Evolutionary conservation across 2,113 vertebrate species (phyloP).

Genomic region (Fulica atra): DNA sequence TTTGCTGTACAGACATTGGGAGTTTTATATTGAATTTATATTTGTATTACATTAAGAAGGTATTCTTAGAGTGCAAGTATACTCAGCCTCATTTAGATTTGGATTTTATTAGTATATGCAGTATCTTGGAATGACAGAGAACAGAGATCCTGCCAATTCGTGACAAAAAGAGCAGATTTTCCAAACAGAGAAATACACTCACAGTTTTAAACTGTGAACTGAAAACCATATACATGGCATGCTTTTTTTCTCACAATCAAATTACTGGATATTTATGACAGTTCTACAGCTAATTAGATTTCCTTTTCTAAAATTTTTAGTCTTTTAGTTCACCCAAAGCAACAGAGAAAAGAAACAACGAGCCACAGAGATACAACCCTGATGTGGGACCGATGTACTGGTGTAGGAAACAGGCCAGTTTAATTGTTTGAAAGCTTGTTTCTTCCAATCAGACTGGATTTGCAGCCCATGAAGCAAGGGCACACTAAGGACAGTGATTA

Average conservation of each 20-base stretch:
- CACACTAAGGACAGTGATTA: background rate
- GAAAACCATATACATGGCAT: background rate
- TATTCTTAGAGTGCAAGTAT: background rate
- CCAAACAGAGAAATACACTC: background rate
- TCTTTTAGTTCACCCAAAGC: background rate
- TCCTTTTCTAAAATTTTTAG: background rate
- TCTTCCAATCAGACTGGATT: background rate
- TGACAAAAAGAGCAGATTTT: background rate
- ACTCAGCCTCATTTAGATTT: background rate
- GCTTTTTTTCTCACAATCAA: background rate
- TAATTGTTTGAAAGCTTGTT: background rate
- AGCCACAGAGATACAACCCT: background rate
- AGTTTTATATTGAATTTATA: background rate
- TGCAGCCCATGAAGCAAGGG: background rate
- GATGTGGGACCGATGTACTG: background rate
- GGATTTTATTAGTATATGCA: background rate
- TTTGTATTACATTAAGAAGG: background rate
- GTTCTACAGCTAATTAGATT: background rate
- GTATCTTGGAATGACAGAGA: background rate
- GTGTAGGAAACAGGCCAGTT: background rate
- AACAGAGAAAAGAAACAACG: background rate
- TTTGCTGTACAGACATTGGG: background rate
- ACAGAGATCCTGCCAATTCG: background rate
- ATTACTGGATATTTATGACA: background rate
- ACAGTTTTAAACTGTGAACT: background rate